These are phyloP conservation scores for Megaptera novaeangliae DNA, from an alignment of 2,113 vertebrate genomes.

Conservation along the genomic window DNA sequence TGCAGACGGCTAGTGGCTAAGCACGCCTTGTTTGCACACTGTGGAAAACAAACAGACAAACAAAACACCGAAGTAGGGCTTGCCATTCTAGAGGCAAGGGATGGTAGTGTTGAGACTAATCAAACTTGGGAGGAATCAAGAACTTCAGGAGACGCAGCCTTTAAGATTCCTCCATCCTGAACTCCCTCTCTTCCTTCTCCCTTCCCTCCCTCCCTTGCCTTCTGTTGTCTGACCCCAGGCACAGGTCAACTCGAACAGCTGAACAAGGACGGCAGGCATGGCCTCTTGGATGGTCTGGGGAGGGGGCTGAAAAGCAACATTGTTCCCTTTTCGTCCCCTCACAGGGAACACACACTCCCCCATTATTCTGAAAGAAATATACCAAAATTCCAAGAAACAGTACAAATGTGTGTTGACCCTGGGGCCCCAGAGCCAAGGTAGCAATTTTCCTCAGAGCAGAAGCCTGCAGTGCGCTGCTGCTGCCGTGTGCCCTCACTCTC, in stretches of 20 bases:
- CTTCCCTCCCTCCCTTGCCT: background rate
- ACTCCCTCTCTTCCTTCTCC: no score
- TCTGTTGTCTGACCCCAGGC: background rate
- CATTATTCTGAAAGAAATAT: conserved; percentile 80
- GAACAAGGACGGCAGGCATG: background rate
- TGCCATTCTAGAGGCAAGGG: background rate
- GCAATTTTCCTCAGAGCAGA: conserved; percentile 56
- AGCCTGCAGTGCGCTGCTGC: rapidly evolving
- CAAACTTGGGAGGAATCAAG: background rate
- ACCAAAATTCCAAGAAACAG: conserved; percentile 79
- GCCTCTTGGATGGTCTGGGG: conserved; percentile 49
- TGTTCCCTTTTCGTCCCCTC: conserved; percentile 46
- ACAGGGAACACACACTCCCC: conserved; percentile 65
- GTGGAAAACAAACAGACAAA: background rate
- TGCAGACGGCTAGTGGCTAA: background rate
- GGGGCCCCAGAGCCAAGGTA: conserved; percentile 64
- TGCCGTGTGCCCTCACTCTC: background rate
- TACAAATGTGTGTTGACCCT: conserved; percentile 79
- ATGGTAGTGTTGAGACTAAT: background rate
- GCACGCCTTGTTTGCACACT: background rate
- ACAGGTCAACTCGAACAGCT: background rate
- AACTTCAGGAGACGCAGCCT: background rate
- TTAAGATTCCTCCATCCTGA: background rate
- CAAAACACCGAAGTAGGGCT: background rate
- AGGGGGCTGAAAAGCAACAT: conserved; percentile 61